Conservation (phyloP, 1,140 invertebrate species). For the Trichomalopsis sarcophagae region DNA sequence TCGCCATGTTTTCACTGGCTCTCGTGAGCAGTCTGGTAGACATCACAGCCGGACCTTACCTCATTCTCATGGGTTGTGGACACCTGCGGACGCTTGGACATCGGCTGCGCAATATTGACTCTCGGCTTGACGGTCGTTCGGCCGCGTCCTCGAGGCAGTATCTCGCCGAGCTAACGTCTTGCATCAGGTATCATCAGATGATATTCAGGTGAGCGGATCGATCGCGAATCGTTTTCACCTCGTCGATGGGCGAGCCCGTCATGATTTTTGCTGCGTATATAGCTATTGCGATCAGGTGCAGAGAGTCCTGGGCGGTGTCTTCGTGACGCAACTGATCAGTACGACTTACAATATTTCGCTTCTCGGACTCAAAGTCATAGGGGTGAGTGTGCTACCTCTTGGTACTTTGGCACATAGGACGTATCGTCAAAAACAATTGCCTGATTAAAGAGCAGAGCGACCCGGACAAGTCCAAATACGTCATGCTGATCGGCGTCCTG, state of each 20-base stretch:
- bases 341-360: constrained; percentile 22
- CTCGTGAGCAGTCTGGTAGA: not conserved
- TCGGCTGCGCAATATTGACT: not conserved
- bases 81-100: not conserved
- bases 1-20: not conserved
- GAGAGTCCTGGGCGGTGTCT: not conserved
- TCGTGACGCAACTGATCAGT: not conserved
- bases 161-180: not conserved
- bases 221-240: no score
- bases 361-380: constrained; percentile 5
- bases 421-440: not conserved
- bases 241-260: no score
- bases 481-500: not conserved
- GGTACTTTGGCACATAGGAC: no score
- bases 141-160: not conserved
- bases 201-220: not conserved
- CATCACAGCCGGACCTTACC: not conserved
- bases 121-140: not conserved
- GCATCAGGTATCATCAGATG: constrained; percentile 13
- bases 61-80: constrained; percentile 21
- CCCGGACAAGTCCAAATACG: not conserved
- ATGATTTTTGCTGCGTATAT: not conserved
- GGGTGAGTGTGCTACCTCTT: not conserved
- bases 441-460: not conserved
- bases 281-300: constrained; percentile 6